Conservation (phyloP, 2,797 vertebrate species). For the Emys orbicularis region DNA sequence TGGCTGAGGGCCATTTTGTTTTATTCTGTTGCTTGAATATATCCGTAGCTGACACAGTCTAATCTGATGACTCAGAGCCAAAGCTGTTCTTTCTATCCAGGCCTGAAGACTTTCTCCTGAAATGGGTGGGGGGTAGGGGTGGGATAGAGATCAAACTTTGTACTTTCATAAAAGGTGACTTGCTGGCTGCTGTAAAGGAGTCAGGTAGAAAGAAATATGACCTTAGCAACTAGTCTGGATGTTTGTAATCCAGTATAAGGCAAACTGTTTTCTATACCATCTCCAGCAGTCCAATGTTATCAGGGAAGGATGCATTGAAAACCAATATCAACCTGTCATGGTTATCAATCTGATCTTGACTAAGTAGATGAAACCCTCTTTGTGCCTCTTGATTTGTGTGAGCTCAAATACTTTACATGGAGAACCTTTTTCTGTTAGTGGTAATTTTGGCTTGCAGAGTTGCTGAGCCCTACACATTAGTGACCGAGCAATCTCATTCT, state of each 20-base stretch:
- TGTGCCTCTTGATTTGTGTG: conserved; percentile 49
- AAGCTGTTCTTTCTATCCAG: background rate
- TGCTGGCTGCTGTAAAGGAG: background rate
- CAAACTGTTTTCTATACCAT: conserved; percentile 30
- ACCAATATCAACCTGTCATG: conserved; percentile 57
- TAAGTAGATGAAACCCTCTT: conserved; percentile 57
- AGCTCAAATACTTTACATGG: conserved; percentile 56
- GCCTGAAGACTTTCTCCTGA: background rate
- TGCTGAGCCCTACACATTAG: conserved; percentile 2
- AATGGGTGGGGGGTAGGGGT: background rate
- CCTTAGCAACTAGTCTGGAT: conserved; percentile 7
- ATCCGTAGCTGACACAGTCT: background rate
- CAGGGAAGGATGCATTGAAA: conserved; percentile 44
- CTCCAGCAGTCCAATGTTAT: conserved; percentile 47
- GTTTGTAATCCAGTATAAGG: conserved; percentile 16
- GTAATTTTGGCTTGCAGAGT: conserved; percentile 43
- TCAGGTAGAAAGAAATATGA: conserved; percentile 25
- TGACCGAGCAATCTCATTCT: background rate
- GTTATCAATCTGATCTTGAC: conserved; percentile 63
- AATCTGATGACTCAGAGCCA: background rate
- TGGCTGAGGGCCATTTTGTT: background rate
- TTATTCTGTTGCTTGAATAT: background rate
- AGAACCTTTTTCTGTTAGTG: conserved; percentile 45
- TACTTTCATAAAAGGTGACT: conserved; percentile 13
- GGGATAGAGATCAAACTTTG: background rate